Evolutionary conservation across 1,140 invertebrate species (phyloP).

Genomic region (Drosophila neocordata): DNA sequence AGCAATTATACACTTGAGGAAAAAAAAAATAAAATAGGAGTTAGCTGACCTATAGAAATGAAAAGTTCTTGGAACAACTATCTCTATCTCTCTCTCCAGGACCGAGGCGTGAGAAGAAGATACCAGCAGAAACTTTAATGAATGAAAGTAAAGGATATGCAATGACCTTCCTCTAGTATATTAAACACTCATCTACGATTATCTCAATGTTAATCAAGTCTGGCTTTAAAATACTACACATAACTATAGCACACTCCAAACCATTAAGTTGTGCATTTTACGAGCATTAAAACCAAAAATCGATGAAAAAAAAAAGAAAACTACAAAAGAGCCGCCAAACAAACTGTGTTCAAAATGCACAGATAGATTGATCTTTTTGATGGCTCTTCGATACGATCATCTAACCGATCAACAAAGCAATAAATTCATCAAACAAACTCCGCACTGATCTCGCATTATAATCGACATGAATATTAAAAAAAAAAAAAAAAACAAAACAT

Average conservation of each 20-base stretch:
- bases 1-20: constrained; percentile 73
- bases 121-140: background rate
- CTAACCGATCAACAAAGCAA: constrained; percentile 61
- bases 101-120: constrained; percentile 37
- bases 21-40: constrained; percentile 27
- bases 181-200: constrained; percentile 15
- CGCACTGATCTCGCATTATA: constrained; percentile 38
- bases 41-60: constrained; percentile 43
- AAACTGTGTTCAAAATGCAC: constrained; percentile 25
- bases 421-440: constrained; percentile 76
- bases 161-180: too few relatives aligned
- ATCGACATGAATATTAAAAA: constrained; percentile 76
- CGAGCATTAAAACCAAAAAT: constrained; percentile 34
- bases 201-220: constrained; percentile 51
- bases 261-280: constrained; percentile 74
- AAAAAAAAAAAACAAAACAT: constrained; percentile 10
- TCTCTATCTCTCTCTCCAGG: constrained; percentile 11
- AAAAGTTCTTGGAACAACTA: constrained; percentile 67
- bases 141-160: background rate
- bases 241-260: constrained; percentile 67
- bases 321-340: constrained; percentile 61
- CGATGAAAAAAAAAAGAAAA: constrained; percentile 29
- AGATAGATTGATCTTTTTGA: constrained; percentile 10
- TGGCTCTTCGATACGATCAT: constrained; percentile 16
- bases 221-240: constrained; percentile 25